Base-by-base conservation (phyloP, 1,140 invertebrate species). In the Trachymyrmex septentrionalis region DNA sequence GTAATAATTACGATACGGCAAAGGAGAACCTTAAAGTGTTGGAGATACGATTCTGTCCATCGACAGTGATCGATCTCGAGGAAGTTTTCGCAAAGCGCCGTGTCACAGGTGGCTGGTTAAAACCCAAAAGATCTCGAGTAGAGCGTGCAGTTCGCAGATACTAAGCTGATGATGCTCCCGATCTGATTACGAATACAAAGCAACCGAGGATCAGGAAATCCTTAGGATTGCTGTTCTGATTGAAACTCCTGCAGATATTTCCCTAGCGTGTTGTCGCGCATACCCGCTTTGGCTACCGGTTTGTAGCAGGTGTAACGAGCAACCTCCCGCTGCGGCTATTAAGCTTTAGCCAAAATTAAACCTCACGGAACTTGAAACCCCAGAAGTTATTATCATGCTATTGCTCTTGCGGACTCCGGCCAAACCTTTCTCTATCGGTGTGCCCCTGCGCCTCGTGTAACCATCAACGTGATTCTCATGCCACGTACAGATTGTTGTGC, bases 281-380 rank as follows among this genome's bases (percentile, higher is more conserved):
- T 75, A 90, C 88, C 21, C 86, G 72, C 87, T 87, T 87, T 88
- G 81, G 86, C 86, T 75, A 69, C 69, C 87, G 88, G 90, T 91
- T 92, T 90, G 86, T 77, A 77, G 80, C 76, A 90, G 86, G 57
- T 90, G 76, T 90, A 90, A 90, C 80, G 76, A 92, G 86, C 85
- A 86, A 63, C 81, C 81, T 92, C 91, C 92, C 91, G 75, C 24
- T 63, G 91, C 90, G 89, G 67, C 91, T 90, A 90, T 92, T 90
- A 89, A 86, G 87, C 86, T 87, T 91, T 92, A 90, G 86, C 90
- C 82, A 73, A 91, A 92, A 91, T 92, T 92, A 92, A 92, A 88
- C 91, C 88, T 81, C 73, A 34, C 84, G 84, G 84, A 91, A 92
- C 87, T 86, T 82, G 87, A 90, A 87, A 91, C 71, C 87, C 87